A percentile compares a stretch with the other conserved stretches of the same genome.
Conservation (phyloP, 1,140 invertebrate species). For the Tribolium madens region DNA sequence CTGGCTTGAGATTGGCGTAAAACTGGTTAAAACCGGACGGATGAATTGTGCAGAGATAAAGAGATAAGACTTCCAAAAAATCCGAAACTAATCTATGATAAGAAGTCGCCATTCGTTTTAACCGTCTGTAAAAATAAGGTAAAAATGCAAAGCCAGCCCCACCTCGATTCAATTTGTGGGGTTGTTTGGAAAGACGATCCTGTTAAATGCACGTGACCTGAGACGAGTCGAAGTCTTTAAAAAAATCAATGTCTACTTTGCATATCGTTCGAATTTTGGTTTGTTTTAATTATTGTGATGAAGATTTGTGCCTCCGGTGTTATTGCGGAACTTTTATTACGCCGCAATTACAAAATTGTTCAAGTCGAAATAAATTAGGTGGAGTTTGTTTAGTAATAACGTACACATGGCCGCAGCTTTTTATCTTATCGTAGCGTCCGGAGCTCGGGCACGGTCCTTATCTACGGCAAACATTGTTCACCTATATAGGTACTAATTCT, state of each 20-base stretch:
- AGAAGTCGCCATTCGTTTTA: not conserved
- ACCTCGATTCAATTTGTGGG: no score
- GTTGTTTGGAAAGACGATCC: constrained; percentile 8
- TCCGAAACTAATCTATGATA: not conserved
- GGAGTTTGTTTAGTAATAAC: constrained; percentile 39
- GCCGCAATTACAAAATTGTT: constrained; percentile 34
- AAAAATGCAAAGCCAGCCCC: no score
- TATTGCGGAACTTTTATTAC: constrained; percentile 31
- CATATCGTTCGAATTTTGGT: not conserved
- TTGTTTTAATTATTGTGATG: constrained; percentile 21
- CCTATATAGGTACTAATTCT: constrained; percentile 46
- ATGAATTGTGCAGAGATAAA: not conserved
- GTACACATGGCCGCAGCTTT: constrained; percentile 44
- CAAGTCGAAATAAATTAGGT: constrained; percentile 36
- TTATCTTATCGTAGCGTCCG: constrained; percentile 54
- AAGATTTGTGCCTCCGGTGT: not conserved
- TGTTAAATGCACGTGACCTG: constrained; percentile 3
- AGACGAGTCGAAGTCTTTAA: constrained; percentile 1
- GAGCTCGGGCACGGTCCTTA: constrained; percentile 50
- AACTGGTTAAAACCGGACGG: not conserved
- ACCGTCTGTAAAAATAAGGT: no score
- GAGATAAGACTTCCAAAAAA: not conserved
- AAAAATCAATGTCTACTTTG: constrained; percentile 27
- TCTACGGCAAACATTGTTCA: constrained; percentile 52
- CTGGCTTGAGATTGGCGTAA: not conserved